Evolutionary conservation across 2,888 invertebrate species (phyloP), one percentile per base, ranked within the genome.

Genomic region (Drosophila conformis): DNA sequence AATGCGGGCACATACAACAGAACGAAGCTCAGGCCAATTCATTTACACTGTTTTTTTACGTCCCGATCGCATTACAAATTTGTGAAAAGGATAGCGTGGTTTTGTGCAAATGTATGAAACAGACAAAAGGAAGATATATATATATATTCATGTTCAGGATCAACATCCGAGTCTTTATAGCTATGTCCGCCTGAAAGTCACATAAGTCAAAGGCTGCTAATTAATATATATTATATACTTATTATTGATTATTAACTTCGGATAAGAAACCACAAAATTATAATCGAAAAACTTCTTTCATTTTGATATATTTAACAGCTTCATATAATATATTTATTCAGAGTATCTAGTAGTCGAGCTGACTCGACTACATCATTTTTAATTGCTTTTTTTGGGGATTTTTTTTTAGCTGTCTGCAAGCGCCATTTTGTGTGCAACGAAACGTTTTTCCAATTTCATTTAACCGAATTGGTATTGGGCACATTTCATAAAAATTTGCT

Each of bases 351-450:
- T 25, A 25, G 46, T 25, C 46, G 7, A 15, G 4, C 8, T 13
- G 15, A 15, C 15, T 46, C 21, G 25, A 46, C 46, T 15, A 1
- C 25, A 25, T 10, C 7, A 8, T 15, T 46, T 15, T 25, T 15
- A 15, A 46, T 25, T 13, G 53, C 60, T 64, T 27, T 29, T 27
- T 21, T 49, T 61, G 64, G 2, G 0, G 1, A 46, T 8, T 38
- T 40, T 36, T 36, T 54, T 18, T 27, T 2, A 7, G 13, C n/a
- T 66, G 59, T 66, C 70, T 62, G 64, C 48, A 57, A 59, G 53
- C 79, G 84, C 82, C 87, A 87, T 85, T 83, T 83, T 78, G 73
- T 78, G 69, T 59, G 71, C 71, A 54, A 58, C 63, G 57, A 60
- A 69, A 76, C 75, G 27, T 58, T 75, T 80, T 74, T 71, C 53